These are phyloP conservation scores for Orbicella faveolata DNA, from an alignment of 64 coral and sea anemone species.

Conservation along the genomic window DNA sequence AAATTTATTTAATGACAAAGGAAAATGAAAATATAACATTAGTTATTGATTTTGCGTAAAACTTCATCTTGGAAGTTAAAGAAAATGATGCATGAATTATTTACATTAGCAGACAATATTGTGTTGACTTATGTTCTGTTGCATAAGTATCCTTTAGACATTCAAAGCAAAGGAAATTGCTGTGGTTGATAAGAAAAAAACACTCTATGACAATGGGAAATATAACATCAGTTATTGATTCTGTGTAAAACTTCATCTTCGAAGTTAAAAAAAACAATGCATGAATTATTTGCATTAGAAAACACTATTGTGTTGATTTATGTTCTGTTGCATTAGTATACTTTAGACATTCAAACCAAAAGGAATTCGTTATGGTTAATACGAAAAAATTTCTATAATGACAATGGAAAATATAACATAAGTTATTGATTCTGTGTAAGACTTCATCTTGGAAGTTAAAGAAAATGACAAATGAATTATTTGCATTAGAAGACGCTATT, in stretches of 20 bases:
- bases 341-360: background rate
- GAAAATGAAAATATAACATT: slow-evolving; percentile 62
- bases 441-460: too few species aligned
- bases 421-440: background rate
- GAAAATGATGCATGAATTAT: too few species aligned
- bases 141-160: background rate
- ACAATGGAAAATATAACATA: slow-evolving; percentile 51
- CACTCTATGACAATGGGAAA: slow-evolving; percentile 39
- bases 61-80: too few species aligned
- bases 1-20: slow-evolving; percentile 18
- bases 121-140: background rate
- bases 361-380: slow-evolving; percentile 13
- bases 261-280: too few species aligned
- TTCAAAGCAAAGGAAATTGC: slow-evolving; percentile 4
- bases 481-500: too few species aligned
- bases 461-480: too few species aligned
- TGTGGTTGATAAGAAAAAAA: slow-evolving; percentile 31
- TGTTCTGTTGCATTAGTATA: background rate
- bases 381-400: slow-evolving; percentile 19
- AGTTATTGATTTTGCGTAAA: background rate
- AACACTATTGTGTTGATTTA: background rate
- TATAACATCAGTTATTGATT: slow-evolving; percentile 36
- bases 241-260: too few species aligned
- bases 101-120: too few species aligned
- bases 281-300: too few species aligned